A percentile compares a stretch with the other conserved stretches of the same genome.
phyloP scores from a whole-genome alignment of 2,113 vertebrate genomes.

The Xiphorhynchus elegans region DNA sequence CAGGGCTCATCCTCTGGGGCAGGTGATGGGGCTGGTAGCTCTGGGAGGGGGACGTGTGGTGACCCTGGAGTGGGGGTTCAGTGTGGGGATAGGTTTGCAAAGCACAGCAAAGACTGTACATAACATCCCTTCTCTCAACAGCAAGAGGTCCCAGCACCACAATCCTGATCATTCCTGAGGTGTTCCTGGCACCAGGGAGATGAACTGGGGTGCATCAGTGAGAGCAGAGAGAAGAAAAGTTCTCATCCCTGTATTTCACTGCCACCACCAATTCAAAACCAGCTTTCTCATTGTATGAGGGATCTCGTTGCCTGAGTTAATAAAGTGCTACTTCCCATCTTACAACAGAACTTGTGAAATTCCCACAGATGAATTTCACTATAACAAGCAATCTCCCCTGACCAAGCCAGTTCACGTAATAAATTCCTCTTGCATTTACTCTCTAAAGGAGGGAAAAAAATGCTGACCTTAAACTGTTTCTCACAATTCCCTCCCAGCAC shows the following conservation, averaged over 20 bases:
- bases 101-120: rapidly evolving
- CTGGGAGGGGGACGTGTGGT: neutral
- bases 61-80: neutral
- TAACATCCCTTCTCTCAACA: rapidly evolving
- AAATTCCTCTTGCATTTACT: neutral
- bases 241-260: neutral
- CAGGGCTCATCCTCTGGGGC: rapidly evolving
- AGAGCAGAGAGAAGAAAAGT: neutral
- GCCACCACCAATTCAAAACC: neutral
- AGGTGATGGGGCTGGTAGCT: rapidly evolving
- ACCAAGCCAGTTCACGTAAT: rapidly evolving
- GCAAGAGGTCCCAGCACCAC: rapidly evolving
- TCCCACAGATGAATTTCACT: neutral
- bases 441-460: neutral
- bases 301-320: neutral
- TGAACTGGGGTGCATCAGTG: rapidly evolving
- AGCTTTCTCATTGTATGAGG: neutral
- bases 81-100: rapidly evolving
- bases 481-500: neutral
- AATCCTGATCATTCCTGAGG: neutral
- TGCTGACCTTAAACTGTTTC: neutral
- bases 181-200: neutral
- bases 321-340: neutral
- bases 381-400: neutral
- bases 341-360: neutral